These are phyloP conservation scores for Boloria selene DNA, from an alignment of 2,888 invertebrate species.

Conservation along the genomic window DNA sequence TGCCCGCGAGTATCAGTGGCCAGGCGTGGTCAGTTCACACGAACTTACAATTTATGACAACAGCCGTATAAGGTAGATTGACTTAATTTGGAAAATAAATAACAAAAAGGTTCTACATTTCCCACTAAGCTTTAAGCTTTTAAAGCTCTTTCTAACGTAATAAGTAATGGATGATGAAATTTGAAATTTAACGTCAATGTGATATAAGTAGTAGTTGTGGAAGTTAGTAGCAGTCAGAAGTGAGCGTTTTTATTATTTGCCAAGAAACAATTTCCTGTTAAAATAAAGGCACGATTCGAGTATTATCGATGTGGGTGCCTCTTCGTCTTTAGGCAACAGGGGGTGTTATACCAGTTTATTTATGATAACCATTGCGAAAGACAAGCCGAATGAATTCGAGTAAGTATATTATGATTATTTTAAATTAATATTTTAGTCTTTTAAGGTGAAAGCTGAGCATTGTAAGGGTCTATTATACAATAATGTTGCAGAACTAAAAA, in stretches of 20 bases:
- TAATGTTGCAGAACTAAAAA: no score
- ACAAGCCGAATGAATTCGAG: conserved; percentile 1
- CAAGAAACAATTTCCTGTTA: conserved; percentile 64
- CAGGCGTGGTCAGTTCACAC: conserved; percentile 73
- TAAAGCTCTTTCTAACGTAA: background rate
- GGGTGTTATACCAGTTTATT: conserved; percentile 29
- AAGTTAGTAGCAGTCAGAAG: conserved; percentile 57
- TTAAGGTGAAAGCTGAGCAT: no score
- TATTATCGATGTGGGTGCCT: conserved; percentile 51
- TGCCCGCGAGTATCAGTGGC: conserved; percentile 60
- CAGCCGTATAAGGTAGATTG: conserved; percentile 40
- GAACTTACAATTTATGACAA: conserved; percentile 64
- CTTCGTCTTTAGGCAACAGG: conserved; percentile 30
- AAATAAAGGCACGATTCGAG: conserved; percentile 49
- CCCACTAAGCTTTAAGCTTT: conserved; percentile 11
- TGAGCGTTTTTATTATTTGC: conserved; percentile 55
- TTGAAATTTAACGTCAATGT: background rate
- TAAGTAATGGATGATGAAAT: background rate
- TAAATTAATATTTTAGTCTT: background rate
- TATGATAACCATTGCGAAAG: conserved; percentile 8
- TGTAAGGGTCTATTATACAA: no score
- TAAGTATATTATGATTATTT: conserved; percentile 4
- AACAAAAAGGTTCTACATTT: conserved; percentile 29
- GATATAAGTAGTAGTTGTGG: conserved; percentile 23
- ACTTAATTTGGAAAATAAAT: conserved; percentile 4